phyloP scores from a whole-genome alignment of 2,797 vertebrate species.

The Squalus acanthias region DNA sequence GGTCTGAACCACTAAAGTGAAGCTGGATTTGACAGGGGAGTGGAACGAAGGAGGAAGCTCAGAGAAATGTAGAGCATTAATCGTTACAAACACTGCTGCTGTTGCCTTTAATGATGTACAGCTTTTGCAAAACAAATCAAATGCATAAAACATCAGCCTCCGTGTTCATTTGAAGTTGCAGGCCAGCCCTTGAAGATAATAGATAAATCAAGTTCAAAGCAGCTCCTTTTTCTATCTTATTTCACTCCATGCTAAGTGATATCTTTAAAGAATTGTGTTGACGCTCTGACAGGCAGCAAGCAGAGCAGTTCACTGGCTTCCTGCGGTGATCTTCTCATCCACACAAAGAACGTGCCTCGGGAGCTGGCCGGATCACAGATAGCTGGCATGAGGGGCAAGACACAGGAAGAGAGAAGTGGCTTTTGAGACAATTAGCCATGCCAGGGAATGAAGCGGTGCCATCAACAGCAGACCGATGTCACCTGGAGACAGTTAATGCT shows the following conservation, averaged over 20 bases:
- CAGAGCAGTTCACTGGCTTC: neutral
- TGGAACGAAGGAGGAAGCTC: neutral
- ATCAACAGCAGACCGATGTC: neutral
- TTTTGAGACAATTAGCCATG: neutral
- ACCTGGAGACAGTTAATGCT: conserved; percentile 7
- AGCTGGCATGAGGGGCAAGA: neutral
- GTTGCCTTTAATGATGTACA: neutral
- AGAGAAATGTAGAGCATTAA: neutral
- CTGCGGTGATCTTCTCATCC: neutral
- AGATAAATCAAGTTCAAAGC: conserved; percentile 19
- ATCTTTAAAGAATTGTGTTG: neutral
- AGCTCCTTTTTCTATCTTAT: neutral
- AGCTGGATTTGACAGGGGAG: conserved; percentile 4
- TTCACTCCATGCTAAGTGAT: conserved; percentile 9
- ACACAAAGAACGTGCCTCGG: neutral
- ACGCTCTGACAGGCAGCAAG: neutral
- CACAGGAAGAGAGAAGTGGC: neutral
- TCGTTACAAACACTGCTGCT: neutral
- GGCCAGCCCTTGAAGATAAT: conserved; percentile 18
- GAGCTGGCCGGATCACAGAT: neutral
- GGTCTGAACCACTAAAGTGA: conserved; percentile 34
- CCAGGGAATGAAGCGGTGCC: neutral
- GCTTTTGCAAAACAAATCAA: conserved; percentile 21
- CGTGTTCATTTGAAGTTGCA: neutral
- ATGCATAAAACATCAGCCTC: neutral